phyloP scores from a whole-genome alignment of 2,797 vertebrate species.

The Diglossa cyanea region DNA sequence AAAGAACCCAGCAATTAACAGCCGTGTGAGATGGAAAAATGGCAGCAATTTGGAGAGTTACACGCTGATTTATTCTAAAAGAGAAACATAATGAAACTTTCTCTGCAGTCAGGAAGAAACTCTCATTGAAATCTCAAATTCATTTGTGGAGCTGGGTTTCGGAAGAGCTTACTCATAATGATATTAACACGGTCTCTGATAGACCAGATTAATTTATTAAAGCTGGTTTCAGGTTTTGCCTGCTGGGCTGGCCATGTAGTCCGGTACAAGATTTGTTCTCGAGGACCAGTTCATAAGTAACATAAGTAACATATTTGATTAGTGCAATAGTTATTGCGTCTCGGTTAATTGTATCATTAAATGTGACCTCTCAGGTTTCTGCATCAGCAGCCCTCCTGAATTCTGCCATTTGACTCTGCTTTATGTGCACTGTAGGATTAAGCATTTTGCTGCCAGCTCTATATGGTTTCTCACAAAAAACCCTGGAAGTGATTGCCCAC shows the following conservation, averaged over 20 bases:
- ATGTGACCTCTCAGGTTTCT: neutral
- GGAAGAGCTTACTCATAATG: neutral
- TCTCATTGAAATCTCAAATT: neutral
- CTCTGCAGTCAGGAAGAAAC: neutral
- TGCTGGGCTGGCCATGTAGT: neutral
- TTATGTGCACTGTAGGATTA: neutral
- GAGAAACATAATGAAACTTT: neutral
- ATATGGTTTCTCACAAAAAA: neutral
- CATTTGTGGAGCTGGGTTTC: neutral
- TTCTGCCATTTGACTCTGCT: neutral
- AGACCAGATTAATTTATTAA: neutral
- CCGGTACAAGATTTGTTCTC: neutral
- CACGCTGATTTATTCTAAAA: neutral
- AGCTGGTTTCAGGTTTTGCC: neutral
- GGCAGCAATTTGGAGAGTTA: neutral
- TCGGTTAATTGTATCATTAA: neutral
- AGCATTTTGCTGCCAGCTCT: neutral
- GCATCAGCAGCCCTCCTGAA: neutral
- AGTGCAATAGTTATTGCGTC: neutral
- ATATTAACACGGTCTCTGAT: neutral
- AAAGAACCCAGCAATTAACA: neutral
- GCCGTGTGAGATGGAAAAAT: neutral
- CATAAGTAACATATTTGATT: fast-evolving
- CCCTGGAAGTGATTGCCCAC: neutral
- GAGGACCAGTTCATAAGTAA: neutral